Percentiles rank a stretch among this genome's conserved stretches.
Evolutionary conservation across 2,113 vertebrate species (phyloP).

Genomic region (Lampris incognitus): DNA sequence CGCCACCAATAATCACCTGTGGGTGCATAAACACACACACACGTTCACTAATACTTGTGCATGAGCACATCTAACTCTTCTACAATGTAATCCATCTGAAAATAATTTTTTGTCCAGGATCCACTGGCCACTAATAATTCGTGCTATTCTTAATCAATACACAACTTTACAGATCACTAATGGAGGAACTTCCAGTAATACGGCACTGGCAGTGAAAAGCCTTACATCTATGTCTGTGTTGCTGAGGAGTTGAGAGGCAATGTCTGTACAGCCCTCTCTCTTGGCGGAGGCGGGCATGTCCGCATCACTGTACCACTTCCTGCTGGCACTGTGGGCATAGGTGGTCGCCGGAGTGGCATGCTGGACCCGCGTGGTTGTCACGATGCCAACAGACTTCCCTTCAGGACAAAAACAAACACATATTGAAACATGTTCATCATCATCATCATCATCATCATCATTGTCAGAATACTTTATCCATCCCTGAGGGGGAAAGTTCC

Average conservation of each 20-base stretch:
- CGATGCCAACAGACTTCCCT: constrained; percentile 86
- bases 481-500: no score
- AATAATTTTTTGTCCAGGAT: background rate
- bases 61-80: background rate
- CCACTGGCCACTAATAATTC: no score
- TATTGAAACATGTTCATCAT: no score
- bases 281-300: constrained; percentile 78
- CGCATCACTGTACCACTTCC: constrained; percentile 84
- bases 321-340: constrained; percentile 83
- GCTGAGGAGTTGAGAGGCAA: constrained; percentile 79
- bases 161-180: background rate
- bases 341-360: constrained; percentile 83
- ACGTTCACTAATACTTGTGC: background rate
- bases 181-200: background rate
- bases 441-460: no score
- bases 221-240: constrained; percentile 83
- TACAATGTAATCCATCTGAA: background rate
- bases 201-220: no score
- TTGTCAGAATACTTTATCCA: no score
- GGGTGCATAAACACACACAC: constrained; percentile 19
- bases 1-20: constrained; percentile 84
- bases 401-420: background rate
- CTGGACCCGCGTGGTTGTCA: constrained; percentile 84
- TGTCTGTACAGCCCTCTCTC: constrained; percentile 79
- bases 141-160: background rate